A percentile compares a stretch with the other conserved stretches of the same genome.
Evolutionary conservation across 2,888 invertebrate genomes (phyloP).

Genomic region (Belgica antarctica): DNA sequence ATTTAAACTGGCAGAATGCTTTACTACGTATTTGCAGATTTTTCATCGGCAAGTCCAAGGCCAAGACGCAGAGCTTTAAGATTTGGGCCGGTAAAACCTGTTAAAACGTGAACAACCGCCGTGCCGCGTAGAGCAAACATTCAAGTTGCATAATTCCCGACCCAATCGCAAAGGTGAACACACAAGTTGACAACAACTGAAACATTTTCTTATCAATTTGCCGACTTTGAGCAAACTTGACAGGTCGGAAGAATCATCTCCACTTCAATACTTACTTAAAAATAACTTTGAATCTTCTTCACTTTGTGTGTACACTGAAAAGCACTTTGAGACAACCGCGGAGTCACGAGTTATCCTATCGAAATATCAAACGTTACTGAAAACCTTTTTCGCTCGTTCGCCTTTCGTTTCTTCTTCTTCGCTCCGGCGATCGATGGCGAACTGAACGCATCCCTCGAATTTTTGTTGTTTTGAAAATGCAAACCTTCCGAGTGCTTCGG

Average conservation of each 20-base stretch:
- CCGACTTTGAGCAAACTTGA: neutral
- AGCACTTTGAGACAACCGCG: slow-evolving; percentile 4
- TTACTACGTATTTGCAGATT: neutral
- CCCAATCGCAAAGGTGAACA: too few species aligned
- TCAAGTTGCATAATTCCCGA: neutral
- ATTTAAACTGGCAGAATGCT: neutral
- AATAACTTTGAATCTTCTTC: slow-evolving; percentile 4
- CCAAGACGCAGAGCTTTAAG: too few species aligned
- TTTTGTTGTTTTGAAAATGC: neutral
- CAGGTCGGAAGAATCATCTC: neutral
- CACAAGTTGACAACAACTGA: too few species aligned
- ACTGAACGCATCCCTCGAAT: neutral
- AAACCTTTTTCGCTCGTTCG: too few species aligned
- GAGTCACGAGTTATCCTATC: neutral
- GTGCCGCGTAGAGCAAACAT: neutral
- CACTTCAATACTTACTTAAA: slow-evolving; percentile 18
- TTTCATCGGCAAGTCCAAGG: slow-evolving; percentile 1
- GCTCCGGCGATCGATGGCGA: neutral
- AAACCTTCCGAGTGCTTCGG: neutral
- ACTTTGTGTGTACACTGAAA: neutral
- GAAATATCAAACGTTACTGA: neutral
- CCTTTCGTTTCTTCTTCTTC: too few species aligned
- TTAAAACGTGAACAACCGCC: too few species aligned
- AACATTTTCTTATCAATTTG: neutral
- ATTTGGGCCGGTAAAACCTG: too few species aligned